Base-by-base conservation (phyloP, 53 echinoderm and acorn worm species). In the Crossaster papposus region DNA sequence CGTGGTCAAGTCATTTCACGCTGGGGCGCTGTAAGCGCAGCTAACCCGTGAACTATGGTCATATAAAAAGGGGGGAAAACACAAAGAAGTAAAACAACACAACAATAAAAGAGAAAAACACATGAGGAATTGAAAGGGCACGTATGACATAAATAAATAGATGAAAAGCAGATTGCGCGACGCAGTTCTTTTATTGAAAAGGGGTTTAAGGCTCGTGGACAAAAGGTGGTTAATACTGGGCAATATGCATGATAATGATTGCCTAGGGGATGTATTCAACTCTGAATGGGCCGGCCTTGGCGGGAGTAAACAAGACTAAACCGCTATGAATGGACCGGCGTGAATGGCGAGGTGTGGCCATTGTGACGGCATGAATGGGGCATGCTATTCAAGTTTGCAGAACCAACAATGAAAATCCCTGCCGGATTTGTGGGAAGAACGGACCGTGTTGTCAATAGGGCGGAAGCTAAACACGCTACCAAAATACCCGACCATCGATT, bases 231-330 rank as follows among this genome's bases (percentile, higher is more conserved):
- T 91, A 91, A 91, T 91, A 86, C 91, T 53, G 70, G 29, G 64
- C 54, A 86, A 84, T 91, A 85, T 91, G 91, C 91, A 91, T 91
- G 79, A 91, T 70, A 91, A 91, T 79, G 36, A 84, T 26, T 18
- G 85, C 68, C 84, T 54, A 17, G 35, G 80, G 87, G 72, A 70
- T 35, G 72, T 89, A 79, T 82, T 68, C 76, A 83, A 77, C 32
- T 34, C 11, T 81, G 74, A 78, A 83, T 83, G 35, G 72, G 79
- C 62, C 89, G 89, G 71, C 91, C 91, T 89, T 89, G 91, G 88
- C 83, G 77, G 88, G 77, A 91, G 84, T 89, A 91, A 94, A 94
- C 78, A 89, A 71, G 83, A 83, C 72, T 89, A 89, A 94, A 91
- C 81, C 78, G 51, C 71, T 72, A 2, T 87, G 80, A 91, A 91